phyloP scores from a whole-genome alignment of 2,113 vertebrate genomes.

The Philantomba maxwellii region DNA sequence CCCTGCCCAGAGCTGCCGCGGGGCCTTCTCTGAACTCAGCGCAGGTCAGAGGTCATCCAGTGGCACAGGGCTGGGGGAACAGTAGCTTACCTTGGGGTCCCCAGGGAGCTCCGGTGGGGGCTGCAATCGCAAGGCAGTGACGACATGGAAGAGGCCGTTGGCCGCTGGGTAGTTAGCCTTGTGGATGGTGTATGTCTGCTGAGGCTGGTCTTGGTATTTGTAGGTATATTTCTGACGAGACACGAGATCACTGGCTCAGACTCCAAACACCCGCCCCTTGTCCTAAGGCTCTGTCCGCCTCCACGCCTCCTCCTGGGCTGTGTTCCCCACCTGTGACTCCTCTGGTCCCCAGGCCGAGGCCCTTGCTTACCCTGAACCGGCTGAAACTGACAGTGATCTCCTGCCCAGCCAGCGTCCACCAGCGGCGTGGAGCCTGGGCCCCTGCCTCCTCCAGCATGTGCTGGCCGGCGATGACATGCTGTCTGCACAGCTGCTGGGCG shows the following conservation, averaged over 20 bases:
- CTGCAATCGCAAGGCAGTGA: constrained; percentile 78
- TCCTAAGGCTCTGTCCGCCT: accelerated
- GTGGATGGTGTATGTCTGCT: constrained; percentile 74
- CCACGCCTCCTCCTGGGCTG: not conserved
- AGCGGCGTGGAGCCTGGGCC: constrained; percentile 7
- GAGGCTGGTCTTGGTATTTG: constrained; percentile 68
- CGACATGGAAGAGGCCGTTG: constrained; percentile 93
- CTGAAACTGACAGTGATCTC: constrained; percentile 60
- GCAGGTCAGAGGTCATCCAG: not conserved
- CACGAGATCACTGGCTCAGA: not conserved
- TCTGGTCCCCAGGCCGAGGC: not conserved
- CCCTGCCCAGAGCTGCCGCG: not conserved
- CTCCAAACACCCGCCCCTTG: not conserved
- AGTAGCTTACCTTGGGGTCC: constrained; percentile 78
- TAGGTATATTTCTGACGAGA: constrained; percentile 45
- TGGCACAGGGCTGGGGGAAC: not conserved
- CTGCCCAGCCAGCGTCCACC: constrained; percentile 87
- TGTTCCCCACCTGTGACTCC: constrained; percentile 52
- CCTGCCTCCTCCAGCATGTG: constrained; percentile 78
- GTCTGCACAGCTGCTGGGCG: constrained; percentile 78
- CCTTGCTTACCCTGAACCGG: not conserved
- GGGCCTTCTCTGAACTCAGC: not conserved
- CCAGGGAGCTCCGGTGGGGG: constrained; percentile 21
- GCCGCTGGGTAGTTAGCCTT: constrained; percentile 84
- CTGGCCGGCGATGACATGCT: constrained; percentile 88